A percentile compares a stretch with the other conserved stretches of the same genome.
Conservation (phyloP, 2,113 vertebrate species). For the Arizona elegans region DNA sequence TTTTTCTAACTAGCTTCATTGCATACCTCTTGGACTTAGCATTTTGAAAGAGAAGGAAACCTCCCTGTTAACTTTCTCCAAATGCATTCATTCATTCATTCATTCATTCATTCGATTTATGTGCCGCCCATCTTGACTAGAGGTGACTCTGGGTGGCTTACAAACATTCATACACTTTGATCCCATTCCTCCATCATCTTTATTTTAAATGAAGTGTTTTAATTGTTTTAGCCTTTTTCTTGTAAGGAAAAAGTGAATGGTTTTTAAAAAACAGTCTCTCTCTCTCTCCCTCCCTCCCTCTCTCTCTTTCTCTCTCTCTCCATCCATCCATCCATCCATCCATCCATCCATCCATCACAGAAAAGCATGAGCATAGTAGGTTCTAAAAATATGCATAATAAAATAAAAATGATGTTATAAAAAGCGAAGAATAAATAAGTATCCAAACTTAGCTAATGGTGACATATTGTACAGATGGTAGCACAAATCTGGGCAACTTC, state of each 20-base stretch:
- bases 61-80: not conserved
- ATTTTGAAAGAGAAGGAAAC: not conserved
- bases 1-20: not conserved
- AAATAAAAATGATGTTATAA: not conserved
- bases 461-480: not conserved
- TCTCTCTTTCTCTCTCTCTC: not conserved
- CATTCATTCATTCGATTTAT: not conserved
- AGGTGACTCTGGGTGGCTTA: not conserved
- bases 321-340: no score
- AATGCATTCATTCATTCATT: not conserved
- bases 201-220: not conserved
- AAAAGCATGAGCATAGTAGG: not conserved
- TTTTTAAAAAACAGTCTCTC: not conserved
- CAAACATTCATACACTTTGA: not conserved
- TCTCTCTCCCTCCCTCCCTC: fast-evolving
- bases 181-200: not conserved
- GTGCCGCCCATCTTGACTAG: fast-evolving
- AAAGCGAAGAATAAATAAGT: not conserved
- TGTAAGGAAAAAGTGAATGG: not conserved
- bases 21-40: not conserved
- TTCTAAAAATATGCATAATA: not conserved
- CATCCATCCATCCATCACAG: not conserved
- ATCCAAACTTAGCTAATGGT: not conserved
- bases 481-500: not conserved
- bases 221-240: not conserved